These are phyloP conservation scores for Lates japonicus DNA, from an alignment of 2,797 vertebrate genomes.

Conservation along the genomic window DNA sequence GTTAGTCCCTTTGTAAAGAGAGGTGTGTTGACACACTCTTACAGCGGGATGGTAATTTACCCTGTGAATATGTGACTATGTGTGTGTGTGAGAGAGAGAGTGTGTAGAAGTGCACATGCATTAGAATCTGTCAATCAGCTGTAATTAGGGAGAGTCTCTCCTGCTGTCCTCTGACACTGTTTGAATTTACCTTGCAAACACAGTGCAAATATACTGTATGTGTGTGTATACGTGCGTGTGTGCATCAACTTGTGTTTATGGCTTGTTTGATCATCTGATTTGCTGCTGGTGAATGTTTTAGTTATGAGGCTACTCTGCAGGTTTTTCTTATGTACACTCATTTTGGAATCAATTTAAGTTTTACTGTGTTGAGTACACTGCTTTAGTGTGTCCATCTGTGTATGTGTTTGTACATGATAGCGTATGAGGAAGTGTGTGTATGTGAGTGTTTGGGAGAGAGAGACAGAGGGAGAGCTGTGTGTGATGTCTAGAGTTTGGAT, in stretches of 20 bases:
- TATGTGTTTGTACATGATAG: not conserved
- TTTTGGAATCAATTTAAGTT: constrained; percentile 42
- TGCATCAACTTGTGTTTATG: constrained; percentile 33
- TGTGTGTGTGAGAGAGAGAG: constrained; percentile 20
- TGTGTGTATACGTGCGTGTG: constrained; percentile 30
- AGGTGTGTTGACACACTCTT: constrained; percentile 72
- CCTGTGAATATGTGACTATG: constrained; percentile 31
- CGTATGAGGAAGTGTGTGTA: not conserved
- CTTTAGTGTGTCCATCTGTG: constrained; percentile 34
- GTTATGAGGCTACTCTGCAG: constrained; percentile 17
- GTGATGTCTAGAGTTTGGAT: constrained; percentile 82
- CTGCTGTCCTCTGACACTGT: constrained; percentile 61
- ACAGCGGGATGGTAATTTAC: constrained; percentile 64
- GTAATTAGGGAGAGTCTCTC: constrained; percentile 71
- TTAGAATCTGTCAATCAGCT: constrained; percentile 72
- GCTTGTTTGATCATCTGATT: constrained; percentile 60
- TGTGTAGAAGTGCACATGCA: constrained; percentile 47
- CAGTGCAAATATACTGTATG: constrained; percentile 40
- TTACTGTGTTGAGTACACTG: constrained; percentile 15
- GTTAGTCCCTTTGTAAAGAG: constrained; percentile 73
- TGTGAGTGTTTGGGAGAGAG: constrained; percentile 7
- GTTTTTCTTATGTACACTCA: constrained; percentile 24
- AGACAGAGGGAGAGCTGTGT: constrained; percentile 37
- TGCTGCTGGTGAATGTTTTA: constrained; percentile 36
- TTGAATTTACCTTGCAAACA: constrained; percentile 74